Evolutionary conservation across 2,797 vertebrate species (phyloP), one percentile per base, ranked within the genome.

Genomic region (Phoebastria nigripes): DNA sequence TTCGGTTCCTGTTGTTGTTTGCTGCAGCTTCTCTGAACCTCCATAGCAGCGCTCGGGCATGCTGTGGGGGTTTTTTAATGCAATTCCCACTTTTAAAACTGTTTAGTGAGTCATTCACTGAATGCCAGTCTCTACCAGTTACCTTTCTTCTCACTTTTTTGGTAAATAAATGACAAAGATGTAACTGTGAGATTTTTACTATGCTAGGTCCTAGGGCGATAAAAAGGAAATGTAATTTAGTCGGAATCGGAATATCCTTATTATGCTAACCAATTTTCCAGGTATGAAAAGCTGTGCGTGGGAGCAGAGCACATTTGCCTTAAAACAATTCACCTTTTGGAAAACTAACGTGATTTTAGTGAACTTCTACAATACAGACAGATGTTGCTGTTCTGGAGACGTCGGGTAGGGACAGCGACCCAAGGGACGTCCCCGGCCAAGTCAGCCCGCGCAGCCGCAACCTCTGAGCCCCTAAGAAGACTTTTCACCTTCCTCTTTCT

Each of bases 371-470:
- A 19, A 41, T 7, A 31, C 19, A 8, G n/a, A 28, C 6, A 16
- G 42, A 31, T 5, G 28, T 14, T 18, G 46, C 25, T 15, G 33
- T 8, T 15, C 44, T 4, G 33, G 67, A 44, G 58, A 18, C 0
- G 1, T 4, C 20, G 3, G 18, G 18, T 3, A 2, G 44, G n/a
- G 41, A 10, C 31, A 9, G 26, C 1, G 14, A 26, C 46, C 42
- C 3, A 31, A 41, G 42, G 44, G 21, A 26, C 1, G 2, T 29
- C 15, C 49, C 51, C 7, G 9, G 47, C 44, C 33, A 2, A 4
- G 20, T 6, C 63, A 17, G 12, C 47, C 6, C 0, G 1, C 1
- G 37, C 37, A 14, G 46, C 59, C 37, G 5, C n/a, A 7, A 11
- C 51, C 22, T 29, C 39, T 2, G 29, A 47, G 29, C 19, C 17